Percentiles rank a stretch among this genome's conserved stretches.
Evolutionary conservation across 2,888 invertebrate genomes (phyloP).

Genomic region (Pandemis heparana): DNA sequence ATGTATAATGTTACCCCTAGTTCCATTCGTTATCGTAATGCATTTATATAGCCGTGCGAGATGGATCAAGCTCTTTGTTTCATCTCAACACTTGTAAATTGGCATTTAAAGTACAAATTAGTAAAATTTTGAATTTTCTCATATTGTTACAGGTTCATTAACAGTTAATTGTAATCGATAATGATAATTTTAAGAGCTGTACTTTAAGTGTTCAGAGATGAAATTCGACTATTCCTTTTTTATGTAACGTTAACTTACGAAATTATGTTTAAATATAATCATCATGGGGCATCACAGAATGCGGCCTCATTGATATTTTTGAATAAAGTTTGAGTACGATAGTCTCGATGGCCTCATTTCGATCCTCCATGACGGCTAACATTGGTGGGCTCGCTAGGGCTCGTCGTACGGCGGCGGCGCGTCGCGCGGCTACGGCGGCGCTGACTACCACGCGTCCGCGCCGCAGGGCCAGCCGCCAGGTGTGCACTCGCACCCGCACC

Average conservation of each 20-base stretch:
- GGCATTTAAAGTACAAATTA: constrained; percentile 86
- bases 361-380: constrained; percentile 64
- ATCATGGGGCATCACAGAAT: constrained; percentile 61
- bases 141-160: constrained; percentile 86
- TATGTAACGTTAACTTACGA: constrained; percentile 71
- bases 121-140: constrained; percentile 84
- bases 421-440: constrained; percentile 72
- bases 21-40: constrained; percentile 74
- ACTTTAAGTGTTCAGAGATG: constrained; percentile 86
- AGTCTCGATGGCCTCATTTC: constrained; percentile 41
- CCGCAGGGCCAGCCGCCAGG: constrained; percentile 75
- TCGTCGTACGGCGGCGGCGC: constrained; percentile 83
- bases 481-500: constrained; percentile 82
- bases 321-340: constrained; percentile 19
- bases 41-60: constrained; percentile 77
- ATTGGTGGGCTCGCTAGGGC: constrained; percentile 67
- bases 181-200: constrained; percentile 84
- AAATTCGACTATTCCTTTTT: constrained; percentile 75
- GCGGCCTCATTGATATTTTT: constrained; percentile 49
- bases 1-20: constrained; percentile 80
- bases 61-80: constrained; percentile 75
- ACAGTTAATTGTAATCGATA: constrained; percentile 79
- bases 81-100: constrained; percentile 83
- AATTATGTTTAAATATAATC: constrained; percentile 58
- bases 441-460: constrained; percentile 77